Evolutionary conservation across 2,797 vertebrate genomes (phyloP).

Genomic region (Rhinella marina): DNA sequence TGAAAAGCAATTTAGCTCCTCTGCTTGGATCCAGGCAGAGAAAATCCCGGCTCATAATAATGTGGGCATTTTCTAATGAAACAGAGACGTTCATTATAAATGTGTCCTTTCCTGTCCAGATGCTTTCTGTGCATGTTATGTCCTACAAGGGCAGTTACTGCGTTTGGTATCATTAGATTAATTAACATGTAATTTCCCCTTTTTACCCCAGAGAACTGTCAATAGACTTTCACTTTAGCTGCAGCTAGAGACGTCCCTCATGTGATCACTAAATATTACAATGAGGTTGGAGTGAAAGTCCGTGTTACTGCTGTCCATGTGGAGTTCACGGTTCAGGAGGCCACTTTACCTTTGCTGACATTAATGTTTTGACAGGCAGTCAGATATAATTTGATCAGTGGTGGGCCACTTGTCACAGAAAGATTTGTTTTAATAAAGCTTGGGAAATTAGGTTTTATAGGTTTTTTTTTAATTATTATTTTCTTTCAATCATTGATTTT

Average conservation of each 20-base stretch:
- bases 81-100: constrained; percentile 1
- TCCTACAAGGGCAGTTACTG: neutral
- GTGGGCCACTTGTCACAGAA: neutral
- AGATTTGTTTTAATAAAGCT: neutral
- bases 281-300: neutral
- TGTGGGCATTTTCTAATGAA: neutral
- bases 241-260: neutral
- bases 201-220: neutral
- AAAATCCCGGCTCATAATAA: neutral
- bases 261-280: neutral
- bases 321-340: neutral
- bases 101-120: neutral
- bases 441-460: neutral
- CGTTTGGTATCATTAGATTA: neutral
- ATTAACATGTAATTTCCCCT: neutral
- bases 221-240: neutral
- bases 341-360: neutral
- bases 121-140: neutral
- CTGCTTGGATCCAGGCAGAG: neutral
- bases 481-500: too few relatives aligned
- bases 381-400: neutral
- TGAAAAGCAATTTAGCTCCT: constrained; percentile 10
- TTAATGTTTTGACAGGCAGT: constrained; percentile 9
- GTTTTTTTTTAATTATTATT: neutral
- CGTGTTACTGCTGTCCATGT: neutral